phyloP scores from a whole-genome alignment of 1,140 invertebrate species.

The Neodiprion fabricii region DNA sequence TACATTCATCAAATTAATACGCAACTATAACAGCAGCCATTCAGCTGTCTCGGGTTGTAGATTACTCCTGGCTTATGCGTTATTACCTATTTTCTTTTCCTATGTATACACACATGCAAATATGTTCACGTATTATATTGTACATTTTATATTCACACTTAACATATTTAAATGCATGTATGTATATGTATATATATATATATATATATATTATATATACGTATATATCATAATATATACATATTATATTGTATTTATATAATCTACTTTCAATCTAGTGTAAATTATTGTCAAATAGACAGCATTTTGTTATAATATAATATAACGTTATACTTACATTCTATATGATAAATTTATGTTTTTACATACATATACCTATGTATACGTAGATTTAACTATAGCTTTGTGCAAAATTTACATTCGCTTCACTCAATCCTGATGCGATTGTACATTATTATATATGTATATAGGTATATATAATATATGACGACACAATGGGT shows the following conservation, averaged over 20 bases:
- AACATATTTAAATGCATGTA: not conserved
- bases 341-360: slow-evolving; percentile 24
- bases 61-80: too few relatives aligned
- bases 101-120: too few relatives aligned
- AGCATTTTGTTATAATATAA: slow-evolving; percentile 52
- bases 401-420: slow-evolving; percentile 22
- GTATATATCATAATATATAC: slow-evolving; percentile 40
- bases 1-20: too few relatives aligned
- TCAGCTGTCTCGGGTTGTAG: too few relatives aligned
- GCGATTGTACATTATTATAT: not conserved
- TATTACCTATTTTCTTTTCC: too few relatives aligned
- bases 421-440: not conserved
- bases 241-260: not conserved
- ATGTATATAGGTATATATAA: too few relatives aligned
- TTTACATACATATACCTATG: slow-evolving; percentile 35
- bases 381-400: slow-evolving; percentile 26
- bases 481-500: too few relatives aligned
- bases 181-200: slow-evolving; percentile 34
- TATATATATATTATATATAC: slow-evolving; percentile 31
- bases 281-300: slow-evolving; percentile 59
- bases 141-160: too few relatives aligned
- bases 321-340: slow-evolving; percentile 46
- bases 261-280: not conserved
- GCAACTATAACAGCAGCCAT: too few relatives aligned
- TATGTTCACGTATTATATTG: too few relatives aligned